Evolutionary conservation across 1,140 invertebrate genomes (phyloP), one percentile per base, ranked within the genome.

Genomic region (Drosophila rhopaloa): DNA sequence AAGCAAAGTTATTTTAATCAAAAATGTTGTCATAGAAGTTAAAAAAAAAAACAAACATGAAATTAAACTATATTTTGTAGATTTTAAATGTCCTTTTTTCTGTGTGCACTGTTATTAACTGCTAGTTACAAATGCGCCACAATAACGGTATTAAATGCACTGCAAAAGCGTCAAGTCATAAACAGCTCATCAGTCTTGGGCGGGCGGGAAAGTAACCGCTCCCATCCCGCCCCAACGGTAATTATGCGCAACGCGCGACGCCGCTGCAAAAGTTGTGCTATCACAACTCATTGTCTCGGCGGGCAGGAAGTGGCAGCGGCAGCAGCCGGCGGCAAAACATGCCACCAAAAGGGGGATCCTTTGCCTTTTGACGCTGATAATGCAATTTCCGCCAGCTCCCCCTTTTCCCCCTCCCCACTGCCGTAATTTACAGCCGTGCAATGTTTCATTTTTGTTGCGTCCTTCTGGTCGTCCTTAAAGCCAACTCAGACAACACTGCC

Each of bases 331-430:
- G 74, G 65, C 67, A 85, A 73, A 85, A 63, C 78, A 75, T 77
- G 75, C 75, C 75, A 77, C 56, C 48, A 44, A 68, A 66, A 4
- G 38, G 53, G 47, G 53, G 11, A 56, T 43, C 44, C 40, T 47
- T 81, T 73, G 71, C 79, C 85, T 84, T 86, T 89, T 89, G 84
- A 89, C 84, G 84, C 85, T 88, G 84, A 89, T 89, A 89, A 89
- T 89, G 84, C 80, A 89, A 89, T 89, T 89, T 89, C 84, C 84
- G 83, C 76, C 76, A 50, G 19, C 14, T 6, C 47, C 47, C 58
- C 51, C 24, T 24, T 43, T 53, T 51, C 13, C 56, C 37, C 55
- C 57, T 32, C n/a, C 44, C 41, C 44, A 16, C 54, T 32, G 38
- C 24, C 62, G 67, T 89, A 89, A 89, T 89, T 89, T 84, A 89